phyloP scores from a whole-genome alignment of 2,113 vertebrate genomes.

The Suncus etruscus region DNA sequence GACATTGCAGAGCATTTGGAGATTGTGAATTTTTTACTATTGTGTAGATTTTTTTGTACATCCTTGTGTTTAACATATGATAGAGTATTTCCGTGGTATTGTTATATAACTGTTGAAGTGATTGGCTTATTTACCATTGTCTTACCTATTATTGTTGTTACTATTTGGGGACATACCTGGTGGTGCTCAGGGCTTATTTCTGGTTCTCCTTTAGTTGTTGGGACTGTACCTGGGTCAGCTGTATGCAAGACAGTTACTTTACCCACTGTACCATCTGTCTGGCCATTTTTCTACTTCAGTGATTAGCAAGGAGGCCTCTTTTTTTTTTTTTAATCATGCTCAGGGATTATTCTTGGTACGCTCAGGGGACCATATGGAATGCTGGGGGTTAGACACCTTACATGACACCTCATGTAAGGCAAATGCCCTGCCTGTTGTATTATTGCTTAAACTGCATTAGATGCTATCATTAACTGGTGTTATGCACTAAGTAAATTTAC shows the following conservation, averaged over 20 bases:
- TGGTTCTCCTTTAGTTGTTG: no score
- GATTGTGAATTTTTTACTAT: slow-evolving; percentile 1
- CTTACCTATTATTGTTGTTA: neutral
- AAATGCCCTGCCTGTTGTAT: neutral
- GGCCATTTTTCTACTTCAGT: neutral
- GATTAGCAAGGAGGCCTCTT: neutral
- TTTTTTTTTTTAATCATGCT: no score
- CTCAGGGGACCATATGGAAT: no score
- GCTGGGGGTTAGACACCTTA: no score
- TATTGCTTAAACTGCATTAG: neutral
- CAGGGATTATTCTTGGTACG: no score
- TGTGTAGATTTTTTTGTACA: neutral
- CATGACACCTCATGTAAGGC: neutral
- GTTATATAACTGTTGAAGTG: neutral
- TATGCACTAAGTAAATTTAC: no score
- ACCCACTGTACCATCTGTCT: no score
- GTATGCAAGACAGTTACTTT: no score
- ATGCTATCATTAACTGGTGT: neutral
- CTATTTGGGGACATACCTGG: no score
- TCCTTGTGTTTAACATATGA: neutral
- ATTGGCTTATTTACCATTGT: neutral
- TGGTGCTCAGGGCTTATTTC: no score
- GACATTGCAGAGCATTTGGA: neutral
- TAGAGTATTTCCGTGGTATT: neutral
- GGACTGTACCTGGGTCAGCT: no score